Percentiles rank a stretch among this genome's conserved stretches.
These are phyloP conservation scores for Acanthaster planci DNA, from an alignment of 35 echinoderm and acorn worm species.

Conservation along the genomic window DNA sequence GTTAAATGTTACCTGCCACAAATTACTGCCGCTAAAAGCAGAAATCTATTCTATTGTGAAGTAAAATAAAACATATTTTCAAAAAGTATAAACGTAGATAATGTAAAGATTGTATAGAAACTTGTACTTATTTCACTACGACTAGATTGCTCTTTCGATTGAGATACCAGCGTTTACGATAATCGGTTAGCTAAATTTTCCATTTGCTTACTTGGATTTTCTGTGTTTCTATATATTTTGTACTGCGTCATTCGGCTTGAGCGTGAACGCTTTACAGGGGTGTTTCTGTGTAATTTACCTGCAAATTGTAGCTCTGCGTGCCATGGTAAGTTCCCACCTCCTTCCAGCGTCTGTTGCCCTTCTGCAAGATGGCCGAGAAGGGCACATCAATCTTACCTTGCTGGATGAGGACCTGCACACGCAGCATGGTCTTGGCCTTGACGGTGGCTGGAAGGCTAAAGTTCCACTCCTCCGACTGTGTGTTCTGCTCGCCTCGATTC, in stretches of 20 bases:
- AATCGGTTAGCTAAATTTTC: no score
- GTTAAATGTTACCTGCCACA: no score
- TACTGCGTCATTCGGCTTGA: neutral
- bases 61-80: no score
- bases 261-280: neutral
- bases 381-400: slow-evolving; percentile 34
- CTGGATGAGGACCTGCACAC: slow-evolving; percentile 23
- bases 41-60: no score
- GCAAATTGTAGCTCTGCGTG: slow-evolving; percentile 32
- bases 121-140: no score
- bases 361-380: slow-evolving; percentile 26
- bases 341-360: slow-evolving; percentile 11
- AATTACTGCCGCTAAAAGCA: no score
- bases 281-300: slow-evolving; percentile 24
- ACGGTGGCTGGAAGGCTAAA: slow-evolving; percentile 23
- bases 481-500: slow-evolving; percentile 9
- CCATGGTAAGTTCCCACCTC: slow-evolving; percentile 18
- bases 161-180: no score
- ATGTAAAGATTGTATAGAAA: no score
- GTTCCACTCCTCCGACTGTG: slow-evolving; percentile 33
- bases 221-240: no score
- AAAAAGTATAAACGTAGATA: no score
- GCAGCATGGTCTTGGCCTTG: neutral
- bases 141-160: no score
- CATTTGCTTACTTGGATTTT: no score